Evolutionary conservation across 1,140 invertebrate genomes (phyloP), one percentile per base, ranked within the genome.

Genomic region (Zaprionus nigranus): DNA sequence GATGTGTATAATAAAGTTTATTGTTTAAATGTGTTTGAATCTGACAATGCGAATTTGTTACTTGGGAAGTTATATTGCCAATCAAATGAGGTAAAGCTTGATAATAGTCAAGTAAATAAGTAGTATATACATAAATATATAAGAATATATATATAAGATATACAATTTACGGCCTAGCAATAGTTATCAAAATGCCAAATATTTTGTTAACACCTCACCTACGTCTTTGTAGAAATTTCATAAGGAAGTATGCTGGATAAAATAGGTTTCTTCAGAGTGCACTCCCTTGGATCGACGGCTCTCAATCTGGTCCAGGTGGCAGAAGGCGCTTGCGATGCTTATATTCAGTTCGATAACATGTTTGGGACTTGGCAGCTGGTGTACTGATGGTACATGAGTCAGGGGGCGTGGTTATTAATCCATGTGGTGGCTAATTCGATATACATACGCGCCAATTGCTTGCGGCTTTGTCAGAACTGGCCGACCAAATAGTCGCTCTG

Each of bases 281-380:
- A 98, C 66, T 93, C 95, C 5, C 92, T 97, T 54, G 98, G 98
- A 5, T 98, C 98, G 20, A 17, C 54, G 97, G 97, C 40, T 97
- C 98, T 17, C 98, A 70, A 97, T 98, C 84, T 97, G 99, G 95
- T 96, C 96, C 96, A 96, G 94, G 96, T 99, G 0, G 98, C 98
- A 0, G 90, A 95, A 57, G 98, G 98, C 7, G 95, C 94, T 22
- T 95, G 96, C 6, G 98, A 99, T 94, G 95, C 95, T 1, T 97
- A 97, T 91, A 96, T 96, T 90, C 98, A 99, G 92, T 97, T 95
- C 94, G 97, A 97, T 9, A 97, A 78, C 97, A 98, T 91, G 94
- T 95, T 13, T 98, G 97, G 97, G 97, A 98, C 85, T 95, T 97
- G 72, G 97, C 96, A 26, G 97, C 97, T 15, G 97, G 96, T 22